Conservation (phyloP, 1,140 invertebrate species). For the Cyphomyrmex costatus region DNA sequence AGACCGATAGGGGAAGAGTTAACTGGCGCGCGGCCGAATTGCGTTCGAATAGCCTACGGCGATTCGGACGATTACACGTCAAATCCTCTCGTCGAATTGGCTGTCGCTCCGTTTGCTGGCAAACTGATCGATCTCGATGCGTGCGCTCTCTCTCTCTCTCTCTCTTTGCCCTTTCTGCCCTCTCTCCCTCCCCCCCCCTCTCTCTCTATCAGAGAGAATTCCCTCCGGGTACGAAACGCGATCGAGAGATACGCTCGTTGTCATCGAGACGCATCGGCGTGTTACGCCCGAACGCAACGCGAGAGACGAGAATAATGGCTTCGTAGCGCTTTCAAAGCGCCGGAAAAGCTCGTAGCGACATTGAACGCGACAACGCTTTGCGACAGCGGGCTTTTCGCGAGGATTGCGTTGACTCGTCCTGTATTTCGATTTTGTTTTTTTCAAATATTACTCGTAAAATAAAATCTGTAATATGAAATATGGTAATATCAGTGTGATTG, state of each 20-base stretch:
- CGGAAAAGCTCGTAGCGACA: conserved; percentile 45
- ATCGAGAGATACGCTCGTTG: conserved; percentile 50
- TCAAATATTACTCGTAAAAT: conserved; percentile 26
- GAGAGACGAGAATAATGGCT: conserved; percentile 57
- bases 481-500: neutral
- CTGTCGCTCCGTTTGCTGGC: conserved; percentile 44
- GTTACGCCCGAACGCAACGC: conserved; percentile 27
- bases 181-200: conserved; percentile 20
- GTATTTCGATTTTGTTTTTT: neutral
- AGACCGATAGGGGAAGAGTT: conserved; percentile 39
- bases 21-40: conserved; percentile 44
- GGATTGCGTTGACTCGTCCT: neutral
- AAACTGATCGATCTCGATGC: conserved; percentile 38
- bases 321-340: conserved; percentile 33
- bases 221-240: conserved; percentile 21
- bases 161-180: too few relatives aligned
- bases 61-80: conserved; percentile 58
- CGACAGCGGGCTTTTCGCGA: conserved; percentile 17
- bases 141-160: conserved; percentile 4
- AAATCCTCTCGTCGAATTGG: conserved; percentile 56
- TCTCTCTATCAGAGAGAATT: conserved; percentile 21
- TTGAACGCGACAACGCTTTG: conserved; percentile 12
- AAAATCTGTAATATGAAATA: neutral
- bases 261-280: conserved; percentile 53
- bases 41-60: conserved; percentile 58